Percentiles rank a stretch among this genome's conserved stretches.
Evolutionary conservation across 2,113 vertebrate species (phyloP).

Genomic region (Butorides virescens): DNA sequence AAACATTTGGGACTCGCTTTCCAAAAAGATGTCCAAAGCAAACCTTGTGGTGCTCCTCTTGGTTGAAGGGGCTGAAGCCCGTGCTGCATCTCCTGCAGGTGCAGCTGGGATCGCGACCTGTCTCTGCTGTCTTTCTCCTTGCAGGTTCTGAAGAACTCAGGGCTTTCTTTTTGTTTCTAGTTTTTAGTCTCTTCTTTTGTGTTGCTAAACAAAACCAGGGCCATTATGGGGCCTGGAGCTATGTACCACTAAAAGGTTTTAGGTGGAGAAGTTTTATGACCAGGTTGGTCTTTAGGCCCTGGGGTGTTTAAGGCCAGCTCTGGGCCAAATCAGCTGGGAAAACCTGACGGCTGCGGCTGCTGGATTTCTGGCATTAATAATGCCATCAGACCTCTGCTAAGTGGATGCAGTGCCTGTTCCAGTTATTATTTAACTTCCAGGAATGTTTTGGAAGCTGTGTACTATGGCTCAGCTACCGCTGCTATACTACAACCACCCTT

Average conservation of each 20-base stretch:
- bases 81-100: rapidly evolving
- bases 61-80: neutral
- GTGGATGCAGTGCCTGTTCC: slow-evolving; percentile 34
- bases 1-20: neutral
- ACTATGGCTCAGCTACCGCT: neutral
- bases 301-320: neutral
- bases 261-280: neutral
- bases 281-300: neutral
- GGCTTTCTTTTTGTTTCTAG: neutral
- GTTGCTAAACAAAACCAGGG: neutral
- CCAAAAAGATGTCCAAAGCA: neutral
- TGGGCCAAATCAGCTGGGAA: slow-evolving; percentile 9
- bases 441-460: slow-evolving; percentile 31
- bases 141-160: neutral
- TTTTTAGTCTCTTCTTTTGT: neutral
- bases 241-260: neutral
- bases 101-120: neutral
- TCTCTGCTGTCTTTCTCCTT: neutral
- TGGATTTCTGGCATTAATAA: slow-evolving; percentile 42
- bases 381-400: slow-evolving; percentile 34
- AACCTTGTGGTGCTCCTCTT: neutral
- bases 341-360: neutral
- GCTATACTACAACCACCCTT: neutral
- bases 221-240: neutral
- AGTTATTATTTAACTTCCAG: slow-evolving; percentile 66